Conservation (phyloP, 2,113 vertebrate genomes). For the Hippocampus mohnikei region DNA sequence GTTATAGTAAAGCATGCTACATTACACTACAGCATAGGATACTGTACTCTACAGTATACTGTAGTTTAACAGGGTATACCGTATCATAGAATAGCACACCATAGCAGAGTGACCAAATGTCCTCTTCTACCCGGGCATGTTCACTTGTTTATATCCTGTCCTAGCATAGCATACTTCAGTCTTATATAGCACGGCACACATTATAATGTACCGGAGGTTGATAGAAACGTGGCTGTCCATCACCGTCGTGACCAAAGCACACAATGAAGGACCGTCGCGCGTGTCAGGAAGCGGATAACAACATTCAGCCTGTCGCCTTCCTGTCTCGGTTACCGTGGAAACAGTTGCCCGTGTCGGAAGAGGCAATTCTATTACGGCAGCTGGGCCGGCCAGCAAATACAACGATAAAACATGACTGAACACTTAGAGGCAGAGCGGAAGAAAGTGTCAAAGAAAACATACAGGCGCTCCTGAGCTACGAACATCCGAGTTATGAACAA, state of each 20-base stretch:
- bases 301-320: conserved; percentile 55
- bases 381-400: conserved; percentile 57
- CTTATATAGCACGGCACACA: too few relatives aligned
- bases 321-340: conserved; percentile 75
- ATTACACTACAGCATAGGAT: background rate
- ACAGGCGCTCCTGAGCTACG: too few relatives aligned
- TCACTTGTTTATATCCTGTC: too few relatives aligned
- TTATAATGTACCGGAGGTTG: background rate
- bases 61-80: background rate
- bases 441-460: conserved; percentile 19
- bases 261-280: conserved; percentile 15
- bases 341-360: conserved; percentile 72
- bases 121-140: too few relatives aligned
- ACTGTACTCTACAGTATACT: background rate
- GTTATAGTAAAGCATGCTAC: too few relatives aligned
- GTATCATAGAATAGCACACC: background rate
- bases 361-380: conserved; percentile 68
- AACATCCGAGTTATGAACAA: too few relatives aligned
- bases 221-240: conserved; percentile 29
- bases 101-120: too few relatives aligned
- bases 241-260: conserved; percentile 35
- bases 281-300: conserved; percentile 61
- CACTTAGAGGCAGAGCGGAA: conserved; percentile 37
- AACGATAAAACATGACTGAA: conserved; percentile 69
- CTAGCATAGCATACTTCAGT: too few relatives aligned